Conservation (phyloP, 35 echinoderm and acorn worm genomes). For the Anneissia japonica region DNA sequence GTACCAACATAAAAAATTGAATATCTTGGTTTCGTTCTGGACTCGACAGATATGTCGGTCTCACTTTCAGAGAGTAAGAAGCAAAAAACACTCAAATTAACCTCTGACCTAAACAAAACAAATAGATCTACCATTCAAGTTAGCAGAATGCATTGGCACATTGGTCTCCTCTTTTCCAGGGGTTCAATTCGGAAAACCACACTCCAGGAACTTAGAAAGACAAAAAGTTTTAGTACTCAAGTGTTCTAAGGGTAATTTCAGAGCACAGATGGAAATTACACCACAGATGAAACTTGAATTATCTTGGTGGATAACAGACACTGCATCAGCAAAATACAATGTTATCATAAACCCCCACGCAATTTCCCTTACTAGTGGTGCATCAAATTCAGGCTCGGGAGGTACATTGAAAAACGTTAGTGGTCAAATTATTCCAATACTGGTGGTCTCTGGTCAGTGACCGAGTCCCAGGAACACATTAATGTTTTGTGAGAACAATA, state of each 20-base stretch:
- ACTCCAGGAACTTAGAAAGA: not conserved
- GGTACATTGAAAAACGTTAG: not conserved
- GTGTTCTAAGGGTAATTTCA: not conserved
- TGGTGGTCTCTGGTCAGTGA: not conserved
- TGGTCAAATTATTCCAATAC: no score
- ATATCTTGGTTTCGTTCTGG: no score
- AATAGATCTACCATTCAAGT: no score
- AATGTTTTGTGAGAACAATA: slow-evolving; percentile 22
- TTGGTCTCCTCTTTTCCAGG: no score
- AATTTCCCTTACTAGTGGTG: not conserved
- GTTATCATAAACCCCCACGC: not conserved
- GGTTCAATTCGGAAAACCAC: no score
- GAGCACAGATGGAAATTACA: not conserved
- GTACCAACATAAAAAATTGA: no score
- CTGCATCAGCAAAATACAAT: not conserved
- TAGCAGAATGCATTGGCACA: no score
- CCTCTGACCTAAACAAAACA: no score
- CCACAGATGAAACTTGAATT: not conserved
- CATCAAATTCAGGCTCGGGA: not conserved
- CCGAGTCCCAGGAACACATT: not conserved
- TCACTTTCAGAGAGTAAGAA: no score
- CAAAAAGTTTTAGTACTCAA: not conserved
- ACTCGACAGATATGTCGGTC: no score
- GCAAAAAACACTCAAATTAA: no score
- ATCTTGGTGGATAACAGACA: not conserved